Evolutionary conservation across 2,888 invertebrate species (phyloP), one percentile per base, ranked within the genome.

Genomic region (Buathra laborator): DNA sequence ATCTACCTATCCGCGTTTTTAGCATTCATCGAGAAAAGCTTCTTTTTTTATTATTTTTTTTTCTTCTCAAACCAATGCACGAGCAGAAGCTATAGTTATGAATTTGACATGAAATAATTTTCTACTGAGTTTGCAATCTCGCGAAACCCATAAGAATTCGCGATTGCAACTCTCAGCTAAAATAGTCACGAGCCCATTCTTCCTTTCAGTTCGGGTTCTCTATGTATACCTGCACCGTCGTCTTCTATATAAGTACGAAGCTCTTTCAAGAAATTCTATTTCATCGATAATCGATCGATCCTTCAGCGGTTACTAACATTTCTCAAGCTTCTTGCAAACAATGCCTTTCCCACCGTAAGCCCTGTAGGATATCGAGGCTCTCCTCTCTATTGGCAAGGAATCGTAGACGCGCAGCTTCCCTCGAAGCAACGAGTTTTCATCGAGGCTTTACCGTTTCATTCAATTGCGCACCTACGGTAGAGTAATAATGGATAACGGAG

Each of bases 271-370:
- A 62, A 51, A 81, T 81, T 81, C 66, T 80, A 72, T 64, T 68
- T 12, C 62, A 64, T 56, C 79, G 64, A 62, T 77, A 77, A 77
- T 77, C 76, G 67, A 77, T 77, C 67, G 76, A 77, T 77, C 43
- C 43, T n/a, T 43, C 66, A 43, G 53, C 76, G 44, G 66, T 67
- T 77, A 68, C 29, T 75, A 64, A 74, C 64, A 75, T 75, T 83
- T 75, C 46, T 37, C 53, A 66, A 83, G 66, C 75, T 75, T 37
- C 64, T 56, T 32, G 48, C 79, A 80, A 75, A 83, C 79, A 83
- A 83, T 76, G 53, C 53, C 62, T 75, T 70, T 67, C 19, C 29
- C n/a, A n/a, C 68, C 44, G 19, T 46, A 68, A 77, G 44, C 56
- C 68, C 77, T 37, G 68, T 32, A 56, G 56, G 68, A 77, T 77